phyloP scores from a whole-genome alignment of 2,888 invertebrate genomes.

The Chirona hameri region DNA sequence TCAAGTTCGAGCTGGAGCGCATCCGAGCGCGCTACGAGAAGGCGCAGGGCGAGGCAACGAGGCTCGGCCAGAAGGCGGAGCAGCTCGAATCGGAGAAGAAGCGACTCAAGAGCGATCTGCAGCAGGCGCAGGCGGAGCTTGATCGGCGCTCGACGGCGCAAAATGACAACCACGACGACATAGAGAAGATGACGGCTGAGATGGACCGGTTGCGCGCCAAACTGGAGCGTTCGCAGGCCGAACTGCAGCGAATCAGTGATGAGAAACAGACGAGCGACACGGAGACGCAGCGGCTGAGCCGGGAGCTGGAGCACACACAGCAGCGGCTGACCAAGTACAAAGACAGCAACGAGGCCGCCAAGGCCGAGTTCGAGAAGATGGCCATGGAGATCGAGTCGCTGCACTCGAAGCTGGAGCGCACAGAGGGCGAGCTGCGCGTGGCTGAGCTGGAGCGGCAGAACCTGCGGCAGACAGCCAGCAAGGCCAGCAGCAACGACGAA shows the following conservation, averaged over 20 bases:
- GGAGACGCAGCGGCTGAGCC: conserved; percentile 38
- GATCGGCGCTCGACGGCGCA: conserved; percentile 41
- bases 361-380: conserved; percentile 80
- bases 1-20: conserved; percentile 67
- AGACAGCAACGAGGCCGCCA: conserved; percentile 74
- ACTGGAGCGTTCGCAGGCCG: conserved; percentile 43
- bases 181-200: conserved; percentile 54
- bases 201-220: conserved; percentile 47
- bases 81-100: conserved; percentile 56
- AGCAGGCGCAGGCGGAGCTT: conserved; percentile 41
- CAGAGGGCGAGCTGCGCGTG: conserved; percentile 52
- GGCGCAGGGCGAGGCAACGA: conserved; percentile 57
- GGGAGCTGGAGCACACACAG: conserved; percentile 67
- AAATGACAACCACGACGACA: conserved; percentile 41
- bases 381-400: conserved; percentile 74
- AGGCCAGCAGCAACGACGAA: conserved; percentile 25
- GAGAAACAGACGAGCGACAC: background rate
- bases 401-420: conserved; percentile 72
- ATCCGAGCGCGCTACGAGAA: conserved; percentile 48
- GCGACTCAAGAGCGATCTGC: conserved; percentile 42
- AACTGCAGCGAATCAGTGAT: conserved; percentile 41
- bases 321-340: conserved; percentile 77
- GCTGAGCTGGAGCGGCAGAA: conserved; percentile 57
- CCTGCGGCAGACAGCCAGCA: conserved; percentile 41
- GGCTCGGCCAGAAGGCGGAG: conserved; percentile 41